Evolutionary conservation across 2,888 invertebrate species (phyloP), one percentile per base, ranked within the genome.

Genomic region (Amiota communis): DNA sequence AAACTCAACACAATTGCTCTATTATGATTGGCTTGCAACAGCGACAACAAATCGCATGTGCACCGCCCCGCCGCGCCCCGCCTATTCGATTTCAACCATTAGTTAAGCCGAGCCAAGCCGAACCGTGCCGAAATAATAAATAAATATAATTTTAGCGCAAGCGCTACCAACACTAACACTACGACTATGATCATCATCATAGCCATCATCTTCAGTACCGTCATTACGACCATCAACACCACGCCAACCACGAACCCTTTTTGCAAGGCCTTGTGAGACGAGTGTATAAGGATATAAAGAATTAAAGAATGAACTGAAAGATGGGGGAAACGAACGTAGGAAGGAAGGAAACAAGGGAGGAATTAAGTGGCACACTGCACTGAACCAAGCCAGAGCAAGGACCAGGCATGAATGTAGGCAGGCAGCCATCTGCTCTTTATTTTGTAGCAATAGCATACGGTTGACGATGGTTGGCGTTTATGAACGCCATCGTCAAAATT

Each of bases 121-220:
- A 72, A 9, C n/a, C 17, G 49, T 48, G 47, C 53, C 47, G 84
- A 85, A 89, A 88, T 88, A 89, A 87, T 88, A 88, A 89, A 88
- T 88, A 88, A 88, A 89, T 87, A 86, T 88, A 88, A 88, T 87
- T 88, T 85, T 84, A 85, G 89, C 89, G 89, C 89, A 89, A 85
- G 90, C 89, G 89, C 86, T 81, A 81, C 76, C 83, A 57, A 20
- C 53, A 51, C n/a, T n/a, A 4, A 1, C 57, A 13, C 53, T 13
- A 53, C 53, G n/a, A 57, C 57, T 13, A 15, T 17, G 57, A 78
- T 76, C 76, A 76, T 74, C 72, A 76, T 70, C 15, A 17, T 20
- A 10, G 3, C 67, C 80, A 36, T 36, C 36, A 36, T 36, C 36
- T 4, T 36, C 36, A 36, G 2, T 76, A 75, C 71, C 9, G 64